Evolutionary conservation across 2,113 vertebrate species (phyloP).

Genomic region (Ariopsis seemanni): DNA sequence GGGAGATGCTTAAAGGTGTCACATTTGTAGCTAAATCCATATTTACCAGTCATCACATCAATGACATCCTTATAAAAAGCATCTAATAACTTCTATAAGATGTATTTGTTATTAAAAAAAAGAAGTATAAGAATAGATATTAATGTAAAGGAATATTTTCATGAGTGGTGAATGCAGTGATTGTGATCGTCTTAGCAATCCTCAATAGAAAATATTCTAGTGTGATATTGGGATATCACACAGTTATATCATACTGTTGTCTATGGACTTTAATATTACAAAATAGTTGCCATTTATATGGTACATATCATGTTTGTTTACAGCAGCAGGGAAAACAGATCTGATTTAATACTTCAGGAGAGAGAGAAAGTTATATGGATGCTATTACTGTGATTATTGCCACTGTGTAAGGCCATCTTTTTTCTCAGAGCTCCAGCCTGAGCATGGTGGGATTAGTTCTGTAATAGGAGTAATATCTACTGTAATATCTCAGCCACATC

Average conservation of each 20-base stretch:
- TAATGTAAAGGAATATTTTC: not conserved
- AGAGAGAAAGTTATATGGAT: not conserved
- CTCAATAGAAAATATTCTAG: not conserved
- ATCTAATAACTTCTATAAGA: not conserved
- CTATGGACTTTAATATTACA: not conserved
- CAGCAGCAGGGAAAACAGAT: not conserved
- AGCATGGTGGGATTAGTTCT: conserved; percentile 15
- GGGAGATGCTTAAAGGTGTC: not conserved
- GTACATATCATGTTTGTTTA: not conserved
- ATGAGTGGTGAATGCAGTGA: not conserved
- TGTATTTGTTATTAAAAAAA: not conserved
- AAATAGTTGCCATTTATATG: not conserved
- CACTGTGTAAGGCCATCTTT: conserved; percentile 26
- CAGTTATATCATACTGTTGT: not conserved
- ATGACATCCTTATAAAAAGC: not conserved
- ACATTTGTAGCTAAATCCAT: not conserved
- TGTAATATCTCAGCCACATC: conserved; percentile 15
- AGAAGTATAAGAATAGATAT: not conserved
- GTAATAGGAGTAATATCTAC: conserved; percentile 25
- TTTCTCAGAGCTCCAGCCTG: conserved; percentile 12
- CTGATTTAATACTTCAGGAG: not conserved
- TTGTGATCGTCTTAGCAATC: not conserved
- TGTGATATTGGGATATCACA: not conserved
- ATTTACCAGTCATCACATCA: not conserved
- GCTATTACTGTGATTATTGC: conserved; percentile 30